These are phyloP conservation scores for Coregonus suidteri DNA, from an alignment of 2,797 vertebrate species.

Conservation along the genomic window DNA sequence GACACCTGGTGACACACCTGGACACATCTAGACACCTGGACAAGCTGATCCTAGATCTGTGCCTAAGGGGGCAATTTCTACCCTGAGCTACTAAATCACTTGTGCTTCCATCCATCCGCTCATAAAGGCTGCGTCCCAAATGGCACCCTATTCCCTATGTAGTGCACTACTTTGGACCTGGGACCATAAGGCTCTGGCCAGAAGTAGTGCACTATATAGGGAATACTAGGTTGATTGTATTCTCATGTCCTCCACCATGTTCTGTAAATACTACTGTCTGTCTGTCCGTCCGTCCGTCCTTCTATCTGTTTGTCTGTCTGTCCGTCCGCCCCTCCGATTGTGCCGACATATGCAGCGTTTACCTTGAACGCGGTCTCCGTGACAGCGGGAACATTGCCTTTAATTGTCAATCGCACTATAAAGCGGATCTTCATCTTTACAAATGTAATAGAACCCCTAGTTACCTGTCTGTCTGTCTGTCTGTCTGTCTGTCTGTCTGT, in stretches of 20 bases:
- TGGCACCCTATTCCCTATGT: too few relatives aligned
- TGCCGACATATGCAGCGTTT: too few relatives aligned
- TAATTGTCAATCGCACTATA: too few relatives aligned
- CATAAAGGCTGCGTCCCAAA: not conserved
- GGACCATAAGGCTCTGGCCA: not conserved
- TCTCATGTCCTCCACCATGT: too few relatives aligned
- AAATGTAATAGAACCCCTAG: too few relatives aligned
- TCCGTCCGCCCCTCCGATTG: not conserved
- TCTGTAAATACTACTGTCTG: not conserved
- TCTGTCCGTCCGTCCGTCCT: not conserved
- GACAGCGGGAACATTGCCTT: too few relatives aligned
- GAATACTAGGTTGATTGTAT: too few relatives aligned
- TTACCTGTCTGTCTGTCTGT: not conserved
- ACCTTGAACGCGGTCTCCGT: too few relatives aligned
- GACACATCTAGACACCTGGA: not conserved
- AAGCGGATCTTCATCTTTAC: too few relatives aligned
- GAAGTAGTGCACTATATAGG: not conserved
- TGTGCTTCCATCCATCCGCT: not conserved
- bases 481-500: not conserved
- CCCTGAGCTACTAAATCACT: not conserved
- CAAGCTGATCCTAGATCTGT: not conserved
- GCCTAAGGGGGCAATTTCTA: too few relatives aligned
- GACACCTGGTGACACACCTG: not conserved
- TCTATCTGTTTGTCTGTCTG: constrained; percentile 7
- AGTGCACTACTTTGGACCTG: too few relatives aligned